phyloP scores from a whole-genome alignment of 64 coral and sea anemone genomes.

The Trachythela sp. region DNA sequence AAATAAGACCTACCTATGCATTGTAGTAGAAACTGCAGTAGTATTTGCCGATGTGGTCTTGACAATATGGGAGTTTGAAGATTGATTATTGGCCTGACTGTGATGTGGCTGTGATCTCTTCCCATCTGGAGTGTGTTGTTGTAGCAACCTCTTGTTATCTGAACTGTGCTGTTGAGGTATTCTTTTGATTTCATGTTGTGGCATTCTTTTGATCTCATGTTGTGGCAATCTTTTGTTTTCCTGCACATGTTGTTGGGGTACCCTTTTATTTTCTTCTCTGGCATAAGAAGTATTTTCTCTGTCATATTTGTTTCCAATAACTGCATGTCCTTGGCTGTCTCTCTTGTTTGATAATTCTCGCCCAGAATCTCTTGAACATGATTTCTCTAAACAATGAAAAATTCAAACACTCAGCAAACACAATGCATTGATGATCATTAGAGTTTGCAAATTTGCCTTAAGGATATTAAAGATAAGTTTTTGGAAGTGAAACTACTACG shows the following conservation, averaged over 20 bases:
- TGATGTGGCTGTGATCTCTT: constrained; percentile 59
- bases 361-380: background rate
- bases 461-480: too few relatives aligned
- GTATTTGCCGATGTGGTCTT: constrained; percentile 92
- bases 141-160: background rate
- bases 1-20: constrained; percentile 39
- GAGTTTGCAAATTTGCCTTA: background rate
- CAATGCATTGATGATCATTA: background rate
- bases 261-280: background rate
- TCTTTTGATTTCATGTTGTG: background rate
- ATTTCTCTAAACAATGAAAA: background rate
- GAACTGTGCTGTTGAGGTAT: background rate
- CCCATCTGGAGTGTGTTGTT: background rate
- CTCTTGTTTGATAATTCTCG: background rate
- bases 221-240: background rate
- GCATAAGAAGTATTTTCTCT: background rate
- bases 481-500: too few relatives aligned
- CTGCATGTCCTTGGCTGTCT: constrained; percentile 13
- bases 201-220: background rate
- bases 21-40: constrained; percentile 66
- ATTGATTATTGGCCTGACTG: constrained; percentile 52
- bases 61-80: constrained; percentile 43
- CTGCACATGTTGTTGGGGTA: background rate
- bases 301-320: background rate
- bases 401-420: background rate